These are phyloP conservation scores for Drosophila orena DNA, from an alignment of 1,140 invertebrate species.

Conservation along the genomic window DNA sequence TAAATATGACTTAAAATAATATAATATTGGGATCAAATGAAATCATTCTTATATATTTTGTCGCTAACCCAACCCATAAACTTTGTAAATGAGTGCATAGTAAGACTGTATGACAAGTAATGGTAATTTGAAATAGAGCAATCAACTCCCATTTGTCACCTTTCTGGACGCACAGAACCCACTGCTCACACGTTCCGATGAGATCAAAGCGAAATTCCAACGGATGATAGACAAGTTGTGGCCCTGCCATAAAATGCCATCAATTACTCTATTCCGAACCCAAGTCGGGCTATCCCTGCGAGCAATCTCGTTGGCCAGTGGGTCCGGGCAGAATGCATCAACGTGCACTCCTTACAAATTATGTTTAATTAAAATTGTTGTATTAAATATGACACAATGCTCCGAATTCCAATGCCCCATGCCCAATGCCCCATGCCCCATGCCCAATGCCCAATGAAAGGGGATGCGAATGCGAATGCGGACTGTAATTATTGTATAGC, in stretches of 20 bases:
- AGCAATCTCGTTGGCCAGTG: slow-evolving; percentile 29
- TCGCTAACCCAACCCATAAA: no score
- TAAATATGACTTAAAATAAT: no score
- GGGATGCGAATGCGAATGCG: slow-evolving; percentile 19
- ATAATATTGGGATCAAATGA: no score
- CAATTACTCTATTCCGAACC: slow-evolving; percentile 77
- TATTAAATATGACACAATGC: slow-evolving; percentile 85
- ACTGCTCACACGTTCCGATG: slow-evolving; percentile 38
- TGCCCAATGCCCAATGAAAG: slow-evolving; percentile 7
- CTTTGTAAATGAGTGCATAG: no score
- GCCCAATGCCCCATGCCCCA: slow-evolving; percentile 22
- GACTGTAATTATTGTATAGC: slow-evolving; percentile 74
- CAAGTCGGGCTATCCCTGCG: slow-evolving; percentile 47
- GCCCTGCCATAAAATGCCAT: slow-evolving; percentile 66
- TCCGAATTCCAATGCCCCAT: slow-evolving; percentile 78
- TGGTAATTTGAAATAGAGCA: slow-evolving; percentile 30
- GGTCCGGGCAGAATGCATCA: slow-evolving; percentile 31
- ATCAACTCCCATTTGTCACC: slow-evolving; percentile 40
- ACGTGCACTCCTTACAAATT: slow-evolving; percentile 84
- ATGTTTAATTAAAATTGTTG: slow-evolving; percentile 84
- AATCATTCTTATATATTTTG: no score
- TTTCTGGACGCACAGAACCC: not conserved
- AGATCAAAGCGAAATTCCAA: slow-evolving; percentile 55
- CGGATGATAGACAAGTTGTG: slow-evolving; percentile 55
- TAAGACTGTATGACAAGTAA: no score